These are phyloP conservation scores for Lagopus muta DNA, from an alignment of 2,113 vertebrate species.

Conservation along the genomic window DNA sequence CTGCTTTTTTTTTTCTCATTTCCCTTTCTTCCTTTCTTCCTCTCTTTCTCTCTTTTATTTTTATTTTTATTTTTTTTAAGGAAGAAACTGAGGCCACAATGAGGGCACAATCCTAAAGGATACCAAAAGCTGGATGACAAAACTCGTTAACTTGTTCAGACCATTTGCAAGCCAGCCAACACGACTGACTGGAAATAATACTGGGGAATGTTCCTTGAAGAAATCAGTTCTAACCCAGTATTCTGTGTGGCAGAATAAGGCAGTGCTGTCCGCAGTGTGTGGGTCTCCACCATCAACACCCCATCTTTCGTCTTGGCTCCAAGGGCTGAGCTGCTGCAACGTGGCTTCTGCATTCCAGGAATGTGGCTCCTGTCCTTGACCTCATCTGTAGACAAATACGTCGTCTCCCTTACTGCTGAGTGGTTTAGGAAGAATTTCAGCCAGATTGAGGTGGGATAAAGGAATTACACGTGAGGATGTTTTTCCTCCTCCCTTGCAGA, in stretches of 20 bases:
- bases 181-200: background rate
- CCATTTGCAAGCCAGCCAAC: background rate
- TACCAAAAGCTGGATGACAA: background rate
- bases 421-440: constrained; percentile 10
- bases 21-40: too few species aligned
- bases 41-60: too few species aligned
- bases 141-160: background rate
- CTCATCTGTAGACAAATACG: background rate
- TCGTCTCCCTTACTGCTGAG: background rate
- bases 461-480: background rate
- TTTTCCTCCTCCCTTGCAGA: background rate
- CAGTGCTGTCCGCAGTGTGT: background rate
- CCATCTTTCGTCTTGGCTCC: background rate
- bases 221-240: background rate
- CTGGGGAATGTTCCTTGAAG: background rate
- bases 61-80: background rate
- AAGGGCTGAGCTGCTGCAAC: background rate
- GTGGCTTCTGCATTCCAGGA: background rate
- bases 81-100: background rate
- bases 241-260: background rate
- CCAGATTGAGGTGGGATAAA: background rate
- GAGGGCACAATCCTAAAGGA: background rate
- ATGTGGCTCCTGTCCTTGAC: constrained; percentile 10
- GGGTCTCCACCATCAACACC: background rate
- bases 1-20: background rate